phyloP scores from a whole-genome alignment of 2,797 vertebrate genomes.

The Eulemur rubriventer region DNA sequence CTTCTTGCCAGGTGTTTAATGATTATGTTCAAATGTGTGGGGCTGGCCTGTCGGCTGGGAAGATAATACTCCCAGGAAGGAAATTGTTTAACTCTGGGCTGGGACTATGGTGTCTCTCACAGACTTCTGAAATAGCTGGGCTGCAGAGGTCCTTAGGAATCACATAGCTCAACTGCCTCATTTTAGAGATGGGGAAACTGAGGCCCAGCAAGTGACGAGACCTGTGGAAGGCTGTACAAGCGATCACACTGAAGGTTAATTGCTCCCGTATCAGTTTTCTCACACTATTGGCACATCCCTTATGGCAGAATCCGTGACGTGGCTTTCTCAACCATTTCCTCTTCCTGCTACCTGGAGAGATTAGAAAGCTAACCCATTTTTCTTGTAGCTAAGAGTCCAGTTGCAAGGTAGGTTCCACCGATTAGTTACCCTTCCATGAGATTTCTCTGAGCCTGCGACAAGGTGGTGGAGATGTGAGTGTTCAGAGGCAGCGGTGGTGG shows the following conservation, averaged over 20 bases:
- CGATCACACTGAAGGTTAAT: too few relatives aligned
- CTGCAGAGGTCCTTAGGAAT: not conserved
- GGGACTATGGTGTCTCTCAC: not conserved
- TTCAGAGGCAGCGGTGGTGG: not conserved
- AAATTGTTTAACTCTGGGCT: not conserved
- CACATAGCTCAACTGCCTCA: not conserved
- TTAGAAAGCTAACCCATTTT: not conserved
- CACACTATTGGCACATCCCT: not conserved
- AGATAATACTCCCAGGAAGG: not conserved
- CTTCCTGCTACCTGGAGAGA: not conserved
- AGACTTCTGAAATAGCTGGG: not conserved
- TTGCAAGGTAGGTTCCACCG: not conserved
- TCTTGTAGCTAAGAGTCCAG: not conserved
- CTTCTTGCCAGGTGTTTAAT: conserved; percentile 70
- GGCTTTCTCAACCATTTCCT: not conserved
- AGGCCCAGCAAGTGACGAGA: not conserved
- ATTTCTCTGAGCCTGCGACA: not conserved
- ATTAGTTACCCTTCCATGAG: not conserved
- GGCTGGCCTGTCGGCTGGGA: not conserved
- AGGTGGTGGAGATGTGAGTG: not conserved
- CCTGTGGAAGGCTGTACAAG: not conserved
- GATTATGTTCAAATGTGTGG: conserved; percentile 37
- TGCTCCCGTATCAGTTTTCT: not conserved
- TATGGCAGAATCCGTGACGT: not conserved
- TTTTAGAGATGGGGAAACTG: not conserved